Conservation (phyloP, 1,140 invertebrate genomes). For the Neelides sp. region DNA sequence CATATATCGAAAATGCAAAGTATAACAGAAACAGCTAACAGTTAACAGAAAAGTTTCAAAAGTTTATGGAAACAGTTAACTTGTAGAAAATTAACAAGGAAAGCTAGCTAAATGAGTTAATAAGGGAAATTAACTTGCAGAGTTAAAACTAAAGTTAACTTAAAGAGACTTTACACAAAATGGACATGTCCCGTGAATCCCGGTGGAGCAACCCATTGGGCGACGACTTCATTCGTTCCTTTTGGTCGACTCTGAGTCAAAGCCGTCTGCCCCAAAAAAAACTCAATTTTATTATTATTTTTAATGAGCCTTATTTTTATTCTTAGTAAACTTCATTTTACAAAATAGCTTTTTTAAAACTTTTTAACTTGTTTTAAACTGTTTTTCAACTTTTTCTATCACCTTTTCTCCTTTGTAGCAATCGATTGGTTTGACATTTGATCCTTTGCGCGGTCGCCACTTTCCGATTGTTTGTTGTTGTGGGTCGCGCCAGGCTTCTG, state of each 20-base stretch:
- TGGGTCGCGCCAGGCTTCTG: neutral
- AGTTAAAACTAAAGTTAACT: too few species aligned
- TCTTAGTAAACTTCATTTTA: neutral
- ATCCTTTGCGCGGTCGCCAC: neutral
- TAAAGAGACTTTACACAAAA: too few species aligned
- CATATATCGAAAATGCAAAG: neutral
- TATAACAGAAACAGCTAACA: too few species aligned
- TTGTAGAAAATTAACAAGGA: too few species aligned
- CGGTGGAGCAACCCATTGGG: too few species aligned
- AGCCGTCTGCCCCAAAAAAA: neutral
- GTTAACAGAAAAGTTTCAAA: too few species aligned
- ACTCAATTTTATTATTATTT: neutral
- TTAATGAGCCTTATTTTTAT: neutral
- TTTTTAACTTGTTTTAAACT: too few species aligned
- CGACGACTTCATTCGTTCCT: neutral
- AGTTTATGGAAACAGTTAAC: too few species aligned
- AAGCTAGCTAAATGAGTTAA: too few species aligned
- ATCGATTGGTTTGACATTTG: neutral
- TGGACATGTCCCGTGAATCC: too few species aligned
- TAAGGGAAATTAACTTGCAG: too few species aligned
- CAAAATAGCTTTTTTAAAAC: neutral
- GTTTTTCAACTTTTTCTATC: too few species aligned
- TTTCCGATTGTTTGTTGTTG: conserved; percentile 1
- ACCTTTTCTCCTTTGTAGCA: conserved; percentile 5
- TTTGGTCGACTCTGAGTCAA: neutral